A percentile compares a stretch with the other conserved stretches of the same genome.
These are phyloP conservation scores for Halichoerus grypus DNA, from an alignment of 2,113 vertebrate genomes.

Conservation along the genomic window DNA sequence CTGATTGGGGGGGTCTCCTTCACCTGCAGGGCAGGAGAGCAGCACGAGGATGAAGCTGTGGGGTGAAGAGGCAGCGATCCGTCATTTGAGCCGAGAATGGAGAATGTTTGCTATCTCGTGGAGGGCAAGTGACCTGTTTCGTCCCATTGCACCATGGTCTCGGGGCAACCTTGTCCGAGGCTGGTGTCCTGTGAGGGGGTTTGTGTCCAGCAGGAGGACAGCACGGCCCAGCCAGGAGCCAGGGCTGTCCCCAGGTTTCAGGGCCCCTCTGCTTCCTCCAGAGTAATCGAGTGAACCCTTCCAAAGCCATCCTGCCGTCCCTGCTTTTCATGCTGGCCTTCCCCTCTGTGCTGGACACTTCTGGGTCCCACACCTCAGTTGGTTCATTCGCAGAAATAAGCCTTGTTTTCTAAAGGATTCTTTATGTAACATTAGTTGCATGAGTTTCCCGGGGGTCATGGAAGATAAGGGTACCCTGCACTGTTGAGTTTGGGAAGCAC, in stretches of 20 bases:
- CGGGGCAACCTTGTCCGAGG: not conserved
- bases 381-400: not conserved
- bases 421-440: not conserved
- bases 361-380: not conserved
- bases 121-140: not conserved
- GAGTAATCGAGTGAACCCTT: not conserved
- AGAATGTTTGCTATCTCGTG: accelerated
- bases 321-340: not conserved
- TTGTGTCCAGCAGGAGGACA: not conserved
- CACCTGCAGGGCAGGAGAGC: not conserved
- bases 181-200: not conserved
- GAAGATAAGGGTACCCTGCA: not conserved
- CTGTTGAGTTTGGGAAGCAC: not conserved
- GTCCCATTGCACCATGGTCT: not conserved
- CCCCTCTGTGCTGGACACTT: not conserved
- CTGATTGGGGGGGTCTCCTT: not conserved
- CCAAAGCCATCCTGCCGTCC: not conserved
- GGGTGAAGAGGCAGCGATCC: not conserved
- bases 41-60: accelerated
- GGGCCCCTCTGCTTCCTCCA: not conserved
- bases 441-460: not conserved
- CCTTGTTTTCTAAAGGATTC: not conserved
- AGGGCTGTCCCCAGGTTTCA: accelerated
- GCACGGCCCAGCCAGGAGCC: accelerated
- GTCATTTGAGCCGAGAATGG: accelerated